Conservation (phyloP, 2,888 invertebrate species). For the Gastrophysa polygoni region DNA sequence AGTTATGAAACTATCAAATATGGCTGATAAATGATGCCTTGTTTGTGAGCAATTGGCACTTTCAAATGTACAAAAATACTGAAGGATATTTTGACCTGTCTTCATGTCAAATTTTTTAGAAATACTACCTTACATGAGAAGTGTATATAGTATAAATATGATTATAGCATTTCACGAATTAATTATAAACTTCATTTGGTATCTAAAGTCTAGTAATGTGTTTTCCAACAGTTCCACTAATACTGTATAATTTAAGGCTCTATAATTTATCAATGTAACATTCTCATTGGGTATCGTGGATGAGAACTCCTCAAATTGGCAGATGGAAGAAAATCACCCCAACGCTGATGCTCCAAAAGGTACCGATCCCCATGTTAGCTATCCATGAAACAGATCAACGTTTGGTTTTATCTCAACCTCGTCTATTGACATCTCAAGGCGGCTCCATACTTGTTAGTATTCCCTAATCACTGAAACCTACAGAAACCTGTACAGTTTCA, state of each 20-base stretch:
- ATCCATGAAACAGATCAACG: too few relatives aligned
- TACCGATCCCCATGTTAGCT: too few relatives aligned
- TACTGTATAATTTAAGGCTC: slow-evolving; percentile 54
- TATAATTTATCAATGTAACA: slow-evolving; percentile 35
- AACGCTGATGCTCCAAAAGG: too few relatives aligned
- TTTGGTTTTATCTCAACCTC: too few relatives aligned
- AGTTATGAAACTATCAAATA: not conserved
- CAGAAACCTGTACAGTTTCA: too few relatives aligned
- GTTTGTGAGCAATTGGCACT: slow-evolving; percentile 1
- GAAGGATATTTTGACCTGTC: not conserved
- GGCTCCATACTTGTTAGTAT: too few relatives aligned
- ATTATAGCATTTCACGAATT: slow-evolving; percentile 44
- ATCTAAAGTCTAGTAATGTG: slow-evolving; percentile 33
- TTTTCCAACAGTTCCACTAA: slow-evolving; percentile 46
- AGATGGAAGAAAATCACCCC: too few relatives aligned
- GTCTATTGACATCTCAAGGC: too few relatives aligned
- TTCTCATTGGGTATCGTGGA: not conserved
- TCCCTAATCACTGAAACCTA: too few relatives aligned
- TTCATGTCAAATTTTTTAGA: not conserved
- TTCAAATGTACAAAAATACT: not conserved
- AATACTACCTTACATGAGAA: not conserved
- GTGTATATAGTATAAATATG: slow-evolving; percentile 29
- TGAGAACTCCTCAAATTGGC: not conserved
- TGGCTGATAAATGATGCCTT: not conserved
- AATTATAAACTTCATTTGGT: slow-evolving; percentile 26